A percentile compares a stretch with the other conserved stretches of the same genome.
These are phyloP conservation scores for Trissonchulus latispiculum DNA, from an alignment of 2,888 invertebrate genomes.

Conservation along the genomic window DNA sequence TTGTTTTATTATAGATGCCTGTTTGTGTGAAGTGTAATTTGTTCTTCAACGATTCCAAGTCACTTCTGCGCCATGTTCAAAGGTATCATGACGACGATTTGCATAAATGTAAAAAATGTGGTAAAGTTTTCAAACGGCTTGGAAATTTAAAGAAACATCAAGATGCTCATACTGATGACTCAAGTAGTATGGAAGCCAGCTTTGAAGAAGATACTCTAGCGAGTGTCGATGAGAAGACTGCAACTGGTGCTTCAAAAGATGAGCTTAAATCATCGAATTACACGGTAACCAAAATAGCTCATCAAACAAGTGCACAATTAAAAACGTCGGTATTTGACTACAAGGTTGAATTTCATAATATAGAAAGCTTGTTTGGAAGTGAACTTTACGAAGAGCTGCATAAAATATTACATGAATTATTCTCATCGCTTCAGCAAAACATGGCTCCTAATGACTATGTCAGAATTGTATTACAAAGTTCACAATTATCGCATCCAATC, in stretches of 20 bases:
- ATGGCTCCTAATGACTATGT: constrained; percentile 1
- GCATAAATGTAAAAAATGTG: no score
- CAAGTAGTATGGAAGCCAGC: no score
- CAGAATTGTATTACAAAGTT: constrained; percentile 4
- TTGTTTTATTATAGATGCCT: background rate
- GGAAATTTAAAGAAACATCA: no score
- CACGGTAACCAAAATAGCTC: background rate
- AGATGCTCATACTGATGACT: no score
- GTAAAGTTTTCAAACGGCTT: no score
- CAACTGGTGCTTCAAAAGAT: no score
- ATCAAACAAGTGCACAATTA: background rate
- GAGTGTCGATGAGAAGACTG: no score
- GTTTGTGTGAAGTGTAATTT: background rate
- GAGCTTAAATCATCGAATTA: no score
- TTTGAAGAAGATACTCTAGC: no score
- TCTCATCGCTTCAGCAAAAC: background rate
- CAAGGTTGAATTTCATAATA: background rate
- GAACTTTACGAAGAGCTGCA: background rate
- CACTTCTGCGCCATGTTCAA: no score
- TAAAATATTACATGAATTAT: background rate
- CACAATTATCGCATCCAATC: constrained; percentile 8
- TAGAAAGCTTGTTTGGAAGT: background rate
- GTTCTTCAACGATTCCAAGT: no score
- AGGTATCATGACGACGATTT: no score
- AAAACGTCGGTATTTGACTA: constrained; percentile 1